Base-by-base conservation (phyloP, 2,888 invertebrate species). In the Hydraecia micacea region DNA sequence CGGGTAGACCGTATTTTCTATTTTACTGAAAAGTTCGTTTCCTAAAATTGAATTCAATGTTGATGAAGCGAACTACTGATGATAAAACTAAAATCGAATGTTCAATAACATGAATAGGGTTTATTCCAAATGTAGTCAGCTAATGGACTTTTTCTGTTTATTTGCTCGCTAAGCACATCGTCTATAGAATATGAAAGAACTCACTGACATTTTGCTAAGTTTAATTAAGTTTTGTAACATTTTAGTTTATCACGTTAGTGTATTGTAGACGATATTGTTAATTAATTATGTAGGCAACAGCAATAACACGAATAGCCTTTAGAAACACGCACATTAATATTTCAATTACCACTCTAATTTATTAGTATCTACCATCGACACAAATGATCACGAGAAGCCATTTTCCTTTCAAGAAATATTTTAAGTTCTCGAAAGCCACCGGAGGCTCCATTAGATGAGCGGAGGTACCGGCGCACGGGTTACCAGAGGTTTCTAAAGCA, bases 401-500 rank as follows among this genome's bases (percentile, higher is more conserved):
- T 60, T 84, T 55, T 60, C 11, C 28, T 73, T 60, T 66, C n/a
- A 58, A 25, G 42, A 67, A 46, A 62, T 67, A 39, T 42, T 60
- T 52, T 80, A 62, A 46, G 60, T 69, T 60, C 32, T 63, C 60
- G 32, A 83, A 72, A 73, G 49, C 32, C 28, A 52, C 75, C 66
- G 32, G 49, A 79, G 67, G 62, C 32, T 73, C 76, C 79, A 75
- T 82, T 82, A 77, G 65, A 63, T 60, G 71, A 42, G 72, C 75
- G 86, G 82, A 86, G 80, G 77, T 79, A 8, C 67, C 71, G 13
- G 18, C 72, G 80, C 72, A 77, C 66, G 75, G 73, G 70, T 81
- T 81, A 80, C 84, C 81, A 77, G 70, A 83, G 73, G 55, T 76
- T 79, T 77, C 78, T 85, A 78, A 79, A 85, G 76, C 70, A 80